Conservation (phyloP, 2,797 vertebrate genomes). For the Periparus ater region DNA sequence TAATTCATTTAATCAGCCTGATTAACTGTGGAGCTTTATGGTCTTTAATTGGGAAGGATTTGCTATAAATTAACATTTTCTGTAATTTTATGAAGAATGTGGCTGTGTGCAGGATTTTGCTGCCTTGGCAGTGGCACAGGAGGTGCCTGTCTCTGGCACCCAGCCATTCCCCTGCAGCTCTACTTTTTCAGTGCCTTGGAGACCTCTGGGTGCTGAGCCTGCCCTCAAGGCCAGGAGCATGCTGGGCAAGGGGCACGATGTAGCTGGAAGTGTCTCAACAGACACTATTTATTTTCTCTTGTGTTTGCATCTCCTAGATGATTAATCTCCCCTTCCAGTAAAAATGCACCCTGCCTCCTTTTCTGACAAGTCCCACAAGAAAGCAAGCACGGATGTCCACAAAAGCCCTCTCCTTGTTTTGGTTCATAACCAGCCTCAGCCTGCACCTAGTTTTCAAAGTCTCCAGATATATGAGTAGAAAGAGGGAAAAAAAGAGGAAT, state of each 20-base stretch:
- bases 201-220: not conserved
- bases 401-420: not conserved
- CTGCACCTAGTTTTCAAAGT: constrained; percentile 1
- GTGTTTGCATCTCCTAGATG: not conserved
- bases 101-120: not conserved
- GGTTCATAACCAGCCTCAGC: not conserved
- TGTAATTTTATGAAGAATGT: not conserved
- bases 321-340: not conserved
- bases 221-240: not conserved
- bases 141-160: not conserved
- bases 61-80: not conserved
- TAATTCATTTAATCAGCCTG: constrained; percentile 54
- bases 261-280: not conserved
- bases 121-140: not conserved
- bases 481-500: not conserved
- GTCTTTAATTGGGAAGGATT: constrained; percentile 16
- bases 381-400: not conserved
- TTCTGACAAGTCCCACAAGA: not conserved
- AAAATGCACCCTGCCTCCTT: not conserved
- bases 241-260: not conserved
- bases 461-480: not conserved
- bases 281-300: not conserved
- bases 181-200: not conserved
- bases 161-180: not conserved
- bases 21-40: constrained; percentile 41